Evolutionary conservation across 2,113 vertebrate genomes (phyloP).

Genomic region (Galeopterus variegatus): DNA sequence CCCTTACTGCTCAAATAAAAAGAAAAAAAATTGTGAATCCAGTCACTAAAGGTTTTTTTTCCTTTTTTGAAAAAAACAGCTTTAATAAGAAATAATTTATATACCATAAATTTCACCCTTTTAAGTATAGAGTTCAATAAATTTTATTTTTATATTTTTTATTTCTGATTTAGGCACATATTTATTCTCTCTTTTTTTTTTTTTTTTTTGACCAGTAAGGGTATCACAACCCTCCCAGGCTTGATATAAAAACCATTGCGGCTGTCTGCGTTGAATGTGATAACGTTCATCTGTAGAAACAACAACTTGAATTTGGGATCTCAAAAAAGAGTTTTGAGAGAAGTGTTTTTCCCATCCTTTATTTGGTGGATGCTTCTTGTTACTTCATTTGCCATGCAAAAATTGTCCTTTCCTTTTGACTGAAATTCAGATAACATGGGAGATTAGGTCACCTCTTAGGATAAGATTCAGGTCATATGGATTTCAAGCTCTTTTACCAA

Average conservation of each 20-base stretch:
- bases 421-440: background rate
- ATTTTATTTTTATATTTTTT: too few species aligned
- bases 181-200: too few species aligned
- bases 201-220: too few species aligned
- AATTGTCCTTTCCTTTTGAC: background rate
- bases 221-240: too few species aligned
- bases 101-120: too few species aligned
- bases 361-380: background rate
- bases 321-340: background rate
- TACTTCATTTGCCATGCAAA: background rate
- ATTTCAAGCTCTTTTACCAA: constrained; percentile 12
- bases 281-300: background rate
- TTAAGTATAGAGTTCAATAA: too few species aligned
- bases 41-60: too few species aligned
- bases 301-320: background rate
- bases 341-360: background rate
- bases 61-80: too few species aligned
- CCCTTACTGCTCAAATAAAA: too few species aligned
- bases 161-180: too few species aligned
- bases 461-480: background rate
- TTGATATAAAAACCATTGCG: background rate
- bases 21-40: too few species aligned
- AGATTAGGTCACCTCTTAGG: background rate
- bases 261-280: background rate
- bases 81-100: too few species aligned